Evolutionary conservation across 2,797 vertebrate species (phyloP), one percentile per base, ranked within the genome.

Genomic region (Philypnodon macrostomus): DNA sequence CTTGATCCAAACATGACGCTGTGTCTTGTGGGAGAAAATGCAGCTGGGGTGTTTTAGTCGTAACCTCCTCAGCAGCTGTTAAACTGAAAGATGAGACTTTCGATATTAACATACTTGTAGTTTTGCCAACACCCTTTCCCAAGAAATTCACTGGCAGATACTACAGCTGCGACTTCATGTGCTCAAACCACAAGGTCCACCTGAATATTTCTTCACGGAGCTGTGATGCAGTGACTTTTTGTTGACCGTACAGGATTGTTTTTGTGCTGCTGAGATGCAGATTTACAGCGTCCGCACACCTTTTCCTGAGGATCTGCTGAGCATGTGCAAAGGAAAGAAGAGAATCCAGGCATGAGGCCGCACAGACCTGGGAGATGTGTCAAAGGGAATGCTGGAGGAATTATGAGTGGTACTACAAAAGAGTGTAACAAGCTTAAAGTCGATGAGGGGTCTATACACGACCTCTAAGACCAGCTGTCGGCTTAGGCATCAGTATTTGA

Each of bases 1-100:
- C 1, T n/a, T 2, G 7, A 21, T 57, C 38, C 6, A 34, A 39
- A 38, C 53, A 48, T 66, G 44, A 51, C 32, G 23, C 51, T 54
- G 46, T 37, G 12, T 58, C 56, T 54, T 26, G 29, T 36, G 42
- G 45, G 58, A 67, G 55, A 71, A 41, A 63, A 45, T 58, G 60
- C 73, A 76, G 73, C 74, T 58, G 54, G 33, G 52, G 30, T 67
- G 53, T 71, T 76, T 68, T 40, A 42, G 65, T 59, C 47, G 36
- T 80, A 56, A 80, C 71, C 56, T 72, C 63, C 51, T 55, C 63
- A 79, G 73, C 87, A 88, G 87, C 85, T 89, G 87, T 76, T 75
- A 42, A 34, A 61, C 57, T 79, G 86, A 84, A 83, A 88, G 79
- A 75, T 77, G 80, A 88, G 54, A 79, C 79, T 63, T 40, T 48